A percentile compares a stretch with the other conserved stretches of the same genome.
These are phyloP conservation scores for Porphyrio hochstetteri DNA, from an alignment of 2,113 vertebrate species.

Conservation along the genomic window DNA sequence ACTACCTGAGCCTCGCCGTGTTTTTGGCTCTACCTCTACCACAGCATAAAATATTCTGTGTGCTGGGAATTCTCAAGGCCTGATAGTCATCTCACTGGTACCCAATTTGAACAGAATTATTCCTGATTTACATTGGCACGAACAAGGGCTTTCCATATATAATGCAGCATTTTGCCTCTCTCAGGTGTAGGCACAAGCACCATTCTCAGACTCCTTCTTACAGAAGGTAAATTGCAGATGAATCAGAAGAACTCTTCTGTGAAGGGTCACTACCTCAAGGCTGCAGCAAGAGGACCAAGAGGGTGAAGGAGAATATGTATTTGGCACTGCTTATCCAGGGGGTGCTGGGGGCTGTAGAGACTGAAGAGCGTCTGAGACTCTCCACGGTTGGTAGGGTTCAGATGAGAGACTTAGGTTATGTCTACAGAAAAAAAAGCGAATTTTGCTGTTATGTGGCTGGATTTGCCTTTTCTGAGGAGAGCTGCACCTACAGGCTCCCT, in stretches of 20 bases:
- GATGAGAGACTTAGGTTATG: neutral
- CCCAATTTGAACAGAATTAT: constrained; percentile 35
- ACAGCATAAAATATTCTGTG: constrained; percentile 38
- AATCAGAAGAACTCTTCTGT: neutral
- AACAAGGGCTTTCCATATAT: constrained; percentile 31
- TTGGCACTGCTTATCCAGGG: neutral
- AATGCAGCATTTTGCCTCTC: constrained; percentile 20
- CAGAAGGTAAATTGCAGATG: neutral
- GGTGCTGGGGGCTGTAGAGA: neutral
- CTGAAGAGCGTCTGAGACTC: neutral
- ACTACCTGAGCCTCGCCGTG: neutral
- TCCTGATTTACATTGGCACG: constrained; percentile 38
- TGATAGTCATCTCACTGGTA: constrained; percentile 46
- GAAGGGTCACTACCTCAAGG: neutral
- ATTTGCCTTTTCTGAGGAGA: neutral
- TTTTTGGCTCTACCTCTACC: constrained; percentile 24
- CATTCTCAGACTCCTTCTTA: neutral
- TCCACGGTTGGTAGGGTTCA: neutral
- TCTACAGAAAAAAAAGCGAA: neutral
- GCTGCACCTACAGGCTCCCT: neutral
- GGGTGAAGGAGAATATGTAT: neutral
- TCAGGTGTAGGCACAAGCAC: constrained; percentile 1
- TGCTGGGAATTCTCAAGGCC: constrained; percentile 38
- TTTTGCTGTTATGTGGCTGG: neutral
- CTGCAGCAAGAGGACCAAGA: neutral